Conservation (phyloP, 2,888 invertebrate genomes). For the Brenthis hecate region DNA sequence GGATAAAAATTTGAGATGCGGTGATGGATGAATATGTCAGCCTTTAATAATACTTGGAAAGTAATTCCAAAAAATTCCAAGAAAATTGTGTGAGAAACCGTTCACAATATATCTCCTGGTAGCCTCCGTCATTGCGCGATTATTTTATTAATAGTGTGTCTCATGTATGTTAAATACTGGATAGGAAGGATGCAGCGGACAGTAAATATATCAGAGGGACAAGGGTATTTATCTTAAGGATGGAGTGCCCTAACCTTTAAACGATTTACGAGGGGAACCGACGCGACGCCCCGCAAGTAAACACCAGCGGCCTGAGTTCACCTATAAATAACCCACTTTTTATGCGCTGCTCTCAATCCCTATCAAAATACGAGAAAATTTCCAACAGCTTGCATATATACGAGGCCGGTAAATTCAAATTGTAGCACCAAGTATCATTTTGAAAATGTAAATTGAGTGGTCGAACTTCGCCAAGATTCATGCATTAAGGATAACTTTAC, state of each 20-base stretch:
- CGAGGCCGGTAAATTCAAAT: constrained; percentile 67
- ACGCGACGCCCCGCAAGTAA: constrained; percentile 59
- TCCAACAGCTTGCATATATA: constrained; percentile 56
- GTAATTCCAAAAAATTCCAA: constrained; percentile 27
- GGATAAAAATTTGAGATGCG: constrained; percentile 39
- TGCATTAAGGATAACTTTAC: constrained; percentile 67
- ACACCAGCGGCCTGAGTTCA: constrained; percentile 44
- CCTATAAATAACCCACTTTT: constrained; percentile 42
- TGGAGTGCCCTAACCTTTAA: constrained; percentile 77
- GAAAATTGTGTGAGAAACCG: constrained; percentile 11
- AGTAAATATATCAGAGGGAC: constrained; percentile 78
- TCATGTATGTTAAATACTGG: constrained; percentile 18
- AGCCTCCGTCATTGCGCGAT: neutral
- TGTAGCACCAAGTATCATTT: constrained; percentile 59
- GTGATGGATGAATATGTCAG: constrained; percentile 46
- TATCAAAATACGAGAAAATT: constrained; percentile 42
- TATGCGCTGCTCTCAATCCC: constrained; percentile 24
- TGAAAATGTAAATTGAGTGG: constrained; percentile 76
- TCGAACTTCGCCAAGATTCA: constrained; percentile 71
- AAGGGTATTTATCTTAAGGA: constrained; percentile 77
- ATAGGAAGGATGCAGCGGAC: constrained; percentile 54
- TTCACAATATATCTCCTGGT: constrained; percentile 3
- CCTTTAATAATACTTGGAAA: constrained; percentile 43
- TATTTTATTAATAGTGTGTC: constrained; percentile 17
- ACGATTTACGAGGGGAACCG: constrained; percentile 77